Conservation (phyloP, 2,888 invertebrate species). For the Gisinianus flammeolus region DNA sequence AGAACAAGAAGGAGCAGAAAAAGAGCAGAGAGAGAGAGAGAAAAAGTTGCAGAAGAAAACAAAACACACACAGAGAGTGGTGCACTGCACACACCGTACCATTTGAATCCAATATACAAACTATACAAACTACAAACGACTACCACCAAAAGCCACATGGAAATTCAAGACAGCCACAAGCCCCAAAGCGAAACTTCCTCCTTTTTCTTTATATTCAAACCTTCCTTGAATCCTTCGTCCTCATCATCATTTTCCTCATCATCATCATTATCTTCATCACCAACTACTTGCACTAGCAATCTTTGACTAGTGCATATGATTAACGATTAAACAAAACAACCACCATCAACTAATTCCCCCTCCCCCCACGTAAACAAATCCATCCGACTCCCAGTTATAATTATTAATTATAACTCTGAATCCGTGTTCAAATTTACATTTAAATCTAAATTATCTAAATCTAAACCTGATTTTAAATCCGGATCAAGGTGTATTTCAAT, state of each 20-base stretch:
- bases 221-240: neutral
- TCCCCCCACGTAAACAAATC: neutral
- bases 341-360: neutral
- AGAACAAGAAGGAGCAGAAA: slow-evolving; percentile 32
- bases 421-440: too few species aligned
- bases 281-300: neutral
- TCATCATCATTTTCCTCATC: slow-evolving; percentile 4
- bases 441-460: too few species aligned
- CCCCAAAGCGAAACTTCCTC: slow-evolving; percentile 20
- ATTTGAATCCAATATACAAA: too few species aligned
- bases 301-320: slow-evolving; percentile 14
- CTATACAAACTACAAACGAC: neutral
- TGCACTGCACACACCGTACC: neutral
- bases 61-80: slow-evolving; percentile 30
- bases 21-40: slow-evolving; percentile 25
- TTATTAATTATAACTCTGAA: too few species aligned
- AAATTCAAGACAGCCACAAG: slow-evolving; percentile 3
- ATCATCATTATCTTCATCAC: slow-evolving; percentile 5
- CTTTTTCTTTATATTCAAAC: slow-evolving; percentile 17
- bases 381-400: too few species aligned
- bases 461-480: too few species aligned
- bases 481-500: too few species aligned
- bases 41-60: slow-evolving; percentile 30
- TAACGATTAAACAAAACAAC: neutral
- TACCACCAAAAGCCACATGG: neutral